Conservation (phyloP, 2,888 invertebrate species). For the Drosophila fungiperda region DNA sequence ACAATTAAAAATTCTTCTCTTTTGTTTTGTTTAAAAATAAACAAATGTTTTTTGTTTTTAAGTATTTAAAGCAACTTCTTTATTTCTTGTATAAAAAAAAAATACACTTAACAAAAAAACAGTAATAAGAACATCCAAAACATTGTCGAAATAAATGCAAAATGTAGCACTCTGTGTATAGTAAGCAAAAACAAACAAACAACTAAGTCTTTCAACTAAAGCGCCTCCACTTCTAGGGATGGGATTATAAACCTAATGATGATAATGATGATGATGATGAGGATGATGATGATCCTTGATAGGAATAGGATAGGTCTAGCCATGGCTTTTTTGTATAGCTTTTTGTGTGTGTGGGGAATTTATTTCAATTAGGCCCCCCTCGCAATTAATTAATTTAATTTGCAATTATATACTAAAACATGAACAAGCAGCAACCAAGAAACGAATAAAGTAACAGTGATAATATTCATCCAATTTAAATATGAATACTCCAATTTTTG, state of each 20-base stretch:
- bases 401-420: conserved; percentile 33
- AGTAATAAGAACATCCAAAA: conserved; percentile 20
- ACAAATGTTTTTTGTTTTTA: conserved; percentile 54
- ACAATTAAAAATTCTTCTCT: conserved; percentile 36
- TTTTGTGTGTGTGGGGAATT: not conserved
- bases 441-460: conserved; percentile 68
- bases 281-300: not conserved
- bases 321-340: not conserved
- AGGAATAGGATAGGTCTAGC: conserved; percentile 4
- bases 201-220: conserved; percentile 42
- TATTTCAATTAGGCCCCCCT: not conserved
- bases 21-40: conserved; percentile 41
- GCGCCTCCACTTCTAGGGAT: conserved; percentile 7
- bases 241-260: not conserved
- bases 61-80: conserved; percentile 57
- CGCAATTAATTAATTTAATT: conserved; percentile 10
- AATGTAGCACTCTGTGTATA: conserved; percentile 73
- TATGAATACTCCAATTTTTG: conserved; percentile 40
- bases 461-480: conserved; percentile 56
- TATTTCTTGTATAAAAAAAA: conserved; percentile 52
- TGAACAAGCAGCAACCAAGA: conserved; percentile 10
- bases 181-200: conserved; percentile 54
- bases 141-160: conserved; percentile 71
- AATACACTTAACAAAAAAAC: conserved; percentile 11
- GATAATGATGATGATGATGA: not conserved